Base-by-base conservation (phyloP, 2,888 invertebrate species). In the Brachypterus glaber region DNA sequence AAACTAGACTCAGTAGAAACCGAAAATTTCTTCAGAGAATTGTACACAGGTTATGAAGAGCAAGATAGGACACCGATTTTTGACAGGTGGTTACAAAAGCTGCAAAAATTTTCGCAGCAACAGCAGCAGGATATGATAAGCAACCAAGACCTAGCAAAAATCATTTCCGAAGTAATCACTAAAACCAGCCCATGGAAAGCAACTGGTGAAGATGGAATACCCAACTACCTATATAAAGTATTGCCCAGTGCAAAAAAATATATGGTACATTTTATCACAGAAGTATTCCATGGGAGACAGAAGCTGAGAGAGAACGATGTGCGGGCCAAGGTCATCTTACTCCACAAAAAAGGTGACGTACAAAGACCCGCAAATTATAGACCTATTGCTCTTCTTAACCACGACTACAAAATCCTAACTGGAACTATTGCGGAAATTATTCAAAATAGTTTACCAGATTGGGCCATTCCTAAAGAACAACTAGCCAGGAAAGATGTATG, bases 351-450 rank as follows among this genome's bases (percentile, higher is more conserved):
- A 35, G 50, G 51, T 3, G 43, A 48, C 18, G 8, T 12, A 4
- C 1, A 4, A 2, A 44, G 50, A 14, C 49, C 48, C 1, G 21
- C 35, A 0, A 54, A 49, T 18, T 53, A 51, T 21, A 30, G 48
- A 15, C 52, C 51, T 2, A 52, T 53, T 4, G 41, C 53, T 0
- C 34, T 52, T 2, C 37, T 44, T 5, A 52, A 53, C 24, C 27
- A 41, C 1, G 35, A 47, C 17, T 37, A 46, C 2, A 54, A 54
- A 32, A 43, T 54, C 4, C 43, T 52, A 3, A 48, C 46, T 1
- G 27, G 21, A 24, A 26, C 44, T 2, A 7, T 51, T 13, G 31
- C 47, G 4, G 31, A 35, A 5, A 33, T n/a, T 1, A 38, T 45
- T 4, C 30, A 37, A 5, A 15, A 16, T 4, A 24, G n/a, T 24